phyloP scores from a whole-genome alignment of 2,888 invertebrate genomes.

The Autographa pulchrina region DNA sequence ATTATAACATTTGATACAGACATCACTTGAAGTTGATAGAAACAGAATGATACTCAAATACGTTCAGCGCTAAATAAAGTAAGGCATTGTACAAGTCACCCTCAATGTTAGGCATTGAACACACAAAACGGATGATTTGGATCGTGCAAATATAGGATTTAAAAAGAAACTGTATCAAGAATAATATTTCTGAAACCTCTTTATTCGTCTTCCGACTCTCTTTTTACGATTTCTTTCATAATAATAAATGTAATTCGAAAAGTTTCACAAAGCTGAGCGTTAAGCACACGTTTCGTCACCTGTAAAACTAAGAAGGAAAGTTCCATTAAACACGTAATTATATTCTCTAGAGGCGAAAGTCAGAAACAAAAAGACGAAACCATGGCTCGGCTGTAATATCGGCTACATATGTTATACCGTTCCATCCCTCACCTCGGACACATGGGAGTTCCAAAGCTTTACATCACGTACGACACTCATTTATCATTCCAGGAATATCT shows the following conservation, averaged over 20 bases:
- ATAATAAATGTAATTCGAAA: conserved; percentile 3
- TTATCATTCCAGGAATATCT: conserved; percentile 78
- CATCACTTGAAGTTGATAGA: conserved; percentile 2
- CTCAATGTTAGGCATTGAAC: background rate
- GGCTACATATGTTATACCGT: conserved; percentile 54
- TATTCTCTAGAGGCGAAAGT: conserved; percentile 30
- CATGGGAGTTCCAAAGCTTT: conserved; percentile 66
- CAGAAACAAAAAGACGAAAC: conserved; percentile 35
- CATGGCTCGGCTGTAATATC: conserved; percentile 49
- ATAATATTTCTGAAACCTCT: background rate
- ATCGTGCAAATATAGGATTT: background rate
- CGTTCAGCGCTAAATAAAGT: conserved; percentile 4
- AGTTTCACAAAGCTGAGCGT: conserved; percentile 3
- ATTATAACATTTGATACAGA: background rate
- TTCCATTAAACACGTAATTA: conserved; percentile 21
- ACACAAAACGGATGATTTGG: background rate
- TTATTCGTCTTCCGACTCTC: background rate
- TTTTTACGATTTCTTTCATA: background rate
- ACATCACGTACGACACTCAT: conserved; percentile 76
- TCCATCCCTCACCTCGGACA: conserved; percentile 61
- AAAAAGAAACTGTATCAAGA: background rate
- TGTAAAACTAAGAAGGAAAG: conserved; percentile 29
- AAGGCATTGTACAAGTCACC: conserved; percentile 4
- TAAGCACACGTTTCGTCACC: conserved; percentile 35
- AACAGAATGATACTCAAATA: conserved; percentile 4